Evolutionary conservation across 1,140 invertebrate genomes (phyloP).

Genomic region (Myzus persicae): DNA sequence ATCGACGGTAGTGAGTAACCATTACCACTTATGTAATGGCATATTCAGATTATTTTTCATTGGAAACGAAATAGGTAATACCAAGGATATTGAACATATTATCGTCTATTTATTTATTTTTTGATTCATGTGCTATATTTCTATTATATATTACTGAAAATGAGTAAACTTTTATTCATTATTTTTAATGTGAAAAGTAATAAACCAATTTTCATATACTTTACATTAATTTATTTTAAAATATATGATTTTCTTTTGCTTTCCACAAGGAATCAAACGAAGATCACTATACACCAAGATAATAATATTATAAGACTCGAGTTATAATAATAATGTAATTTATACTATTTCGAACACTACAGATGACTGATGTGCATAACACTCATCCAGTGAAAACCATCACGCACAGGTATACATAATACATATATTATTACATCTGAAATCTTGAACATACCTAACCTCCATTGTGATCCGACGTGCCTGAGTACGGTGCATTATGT

Average conservation of each 20-base stretch:
- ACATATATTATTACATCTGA: background rate
- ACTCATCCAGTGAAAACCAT: background rate
- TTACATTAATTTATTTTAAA: background rate
- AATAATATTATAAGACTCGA: background rate
- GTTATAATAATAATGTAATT: background rate
- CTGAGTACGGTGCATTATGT: background rate
- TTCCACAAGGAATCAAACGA: background rate
- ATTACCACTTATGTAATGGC: background rate
- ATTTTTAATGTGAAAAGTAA: background rate
- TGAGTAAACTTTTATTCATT: no score
- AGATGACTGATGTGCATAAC: background rate
- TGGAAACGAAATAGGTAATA: background rate
- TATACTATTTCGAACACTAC: background rate
- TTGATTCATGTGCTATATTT: background rate
- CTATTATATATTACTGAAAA: no score
- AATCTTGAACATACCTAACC: background rate
- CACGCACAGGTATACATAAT: no score
- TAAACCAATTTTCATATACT: background rate
- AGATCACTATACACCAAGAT: background rate
- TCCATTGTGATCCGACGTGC: background rate
- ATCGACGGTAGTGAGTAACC: background rate
- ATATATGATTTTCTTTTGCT: background rate
- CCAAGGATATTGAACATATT: background rate
- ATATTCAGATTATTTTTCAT: background rate
- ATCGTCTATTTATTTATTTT: background rate